These are phyloP conservation scores for Ammospiza maritima DNA, from an alignment of 2,797 vertebrate genomes.

Conservation along the genomic window DNA sequence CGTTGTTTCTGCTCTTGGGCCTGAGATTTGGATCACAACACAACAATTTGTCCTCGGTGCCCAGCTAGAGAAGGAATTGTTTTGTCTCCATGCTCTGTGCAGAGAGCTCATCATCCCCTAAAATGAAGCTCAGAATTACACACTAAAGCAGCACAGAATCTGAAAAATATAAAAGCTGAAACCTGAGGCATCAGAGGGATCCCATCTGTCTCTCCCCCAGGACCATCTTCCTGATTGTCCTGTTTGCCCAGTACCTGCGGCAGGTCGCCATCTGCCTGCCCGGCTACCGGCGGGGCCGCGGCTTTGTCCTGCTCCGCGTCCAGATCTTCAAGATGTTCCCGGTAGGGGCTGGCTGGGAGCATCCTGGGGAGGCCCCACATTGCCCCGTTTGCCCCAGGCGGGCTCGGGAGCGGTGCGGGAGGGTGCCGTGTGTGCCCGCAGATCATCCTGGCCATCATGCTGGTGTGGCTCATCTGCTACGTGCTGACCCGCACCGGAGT, in stretches of 20 bases:
- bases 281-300: conserved; percentile 81
- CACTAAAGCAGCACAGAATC: neutral
- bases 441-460: conserved; percentile 93
- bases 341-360: conserved; percentile 68
- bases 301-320: conserved; percentile 80
- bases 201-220: conserved; percentile 57
- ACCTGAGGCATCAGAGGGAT: neutral
- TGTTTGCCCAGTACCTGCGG: conserved; percentile 94
- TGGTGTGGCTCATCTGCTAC: conserved; percentile 93
- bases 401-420: neutral
- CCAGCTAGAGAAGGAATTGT: neutral
- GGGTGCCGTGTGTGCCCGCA: neutral
- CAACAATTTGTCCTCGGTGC: neutral
- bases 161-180: neutral
- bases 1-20: neutral
- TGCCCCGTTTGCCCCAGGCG: accelerated
- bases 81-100: neutral
- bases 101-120: neutral
- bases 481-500: conserved; percentile 84
- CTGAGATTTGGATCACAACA: neutral
- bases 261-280: conserved; percentile 83
- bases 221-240: conserved; percentile 89
- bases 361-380: neutral
- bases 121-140: neutral
- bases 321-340: conserved; percentile 98